Evolutionary conservation across 1,140 invertebrate genomes (phyloP), one percentile per base, ranked within the genome.

Genomic region (Zaprionus inermis): DNA sequence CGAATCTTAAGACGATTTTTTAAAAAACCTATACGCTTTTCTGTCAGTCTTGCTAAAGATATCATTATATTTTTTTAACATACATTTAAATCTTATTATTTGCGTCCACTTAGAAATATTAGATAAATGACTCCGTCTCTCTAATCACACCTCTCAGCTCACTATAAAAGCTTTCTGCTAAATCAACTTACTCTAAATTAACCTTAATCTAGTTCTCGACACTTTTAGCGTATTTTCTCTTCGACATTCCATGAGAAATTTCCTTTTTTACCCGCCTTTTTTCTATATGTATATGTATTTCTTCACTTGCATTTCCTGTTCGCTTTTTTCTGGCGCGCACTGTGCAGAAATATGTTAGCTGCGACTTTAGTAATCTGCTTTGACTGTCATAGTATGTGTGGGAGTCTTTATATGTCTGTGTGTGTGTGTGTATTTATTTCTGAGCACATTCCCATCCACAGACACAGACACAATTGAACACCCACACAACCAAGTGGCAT

Each of bases 311-410:
- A 55, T 75, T 85, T 81, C 64, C 72, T 54, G 64, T 84, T 66
- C 52, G 66, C 55, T 56, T 68, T 78, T 70, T 28, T 57, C 55
- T 72, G 51, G 51, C 60, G 54, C 49, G 36, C 38, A 49, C 63
- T 76, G 68, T 76, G 54, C 44, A 51, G 56, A 80, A 88, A 89
- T 89, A 88, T 88, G 83, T 88, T 88, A 75, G 80, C 73, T 80
- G 76, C 84, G 77, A 89, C 84, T 89, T 86, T 83, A 72, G 83
- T 88, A 88, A 88, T 88, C 83, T 83, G 78, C 82, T 65, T 28
- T 57, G 32, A 46, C 67, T 71, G 36, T 41, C 30, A 57, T 56
- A 55, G 71, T 60, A 32, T 30, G 36, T 34, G 46, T 54, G 46
- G 30, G 44, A 49, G 41, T 44, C n/a, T 20, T 44, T 30, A 9